Conservation (phyloP, 2,113 vertebrate species). For the Columba janthina region DNA sequence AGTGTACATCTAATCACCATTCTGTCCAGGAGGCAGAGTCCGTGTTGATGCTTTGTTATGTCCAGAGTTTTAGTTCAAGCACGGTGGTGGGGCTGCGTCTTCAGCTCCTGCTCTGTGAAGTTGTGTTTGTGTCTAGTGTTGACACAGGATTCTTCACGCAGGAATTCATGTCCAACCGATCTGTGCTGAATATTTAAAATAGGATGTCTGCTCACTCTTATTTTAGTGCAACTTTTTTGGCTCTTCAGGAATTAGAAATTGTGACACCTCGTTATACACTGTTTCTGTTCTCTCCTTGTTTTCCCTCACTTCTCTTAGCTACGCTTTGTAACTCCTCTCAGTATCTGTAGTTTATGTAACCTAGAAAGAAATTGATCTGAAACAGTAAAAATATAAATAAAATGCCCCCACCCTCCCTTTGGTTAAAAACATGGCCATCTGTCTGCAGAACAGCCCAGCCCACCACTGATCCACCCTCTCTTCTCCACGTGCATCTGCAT, state of each 20-base stretch:
- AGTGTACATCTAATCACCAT: neutral
- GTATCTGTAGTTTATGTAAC: constrained; percentile 7
- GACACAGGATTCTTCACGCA: neutral
- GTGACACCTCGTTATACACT: constrained; percentile 33
- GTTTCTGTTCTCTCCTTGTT: constrained; percentile 47
- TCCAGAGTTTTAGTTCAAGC: neutral
- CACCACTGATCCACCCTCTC: constrained; percentile 35
- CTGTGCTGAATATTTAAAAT: neutral
- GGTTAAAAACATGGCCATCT: constrained; percentile 36
- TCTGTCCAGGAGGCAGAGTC: neutral
- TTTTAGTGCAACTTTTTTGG: constrained; percentile 43
- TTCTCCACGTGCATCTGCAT: neutral
- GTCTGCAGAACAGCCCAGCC: constrained; percentile 19
- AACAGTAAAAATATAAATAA: neutral
- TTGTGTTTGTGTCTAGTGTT: neutral
- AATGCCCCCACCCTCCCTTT: neutral
- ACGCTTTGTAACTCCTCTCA: neutral
- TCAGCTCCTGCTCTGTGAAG: neutral
- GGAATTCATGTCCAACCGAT: neutral
- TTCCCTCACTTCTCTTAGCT: neutral
- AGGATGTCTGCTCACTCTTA: constrained; percentile 42
- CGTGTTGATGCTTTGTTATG: neutral
- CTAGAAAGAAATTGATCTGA: constrained; percentile 51
- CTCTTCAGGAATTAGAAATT: constrained; percentile 31
- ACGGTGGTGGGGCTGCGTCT: neutral